phyloP scores from a whole-genome alignment of 2,888 invertebrate genomes.

The Invenusta paracnida region DNA sequence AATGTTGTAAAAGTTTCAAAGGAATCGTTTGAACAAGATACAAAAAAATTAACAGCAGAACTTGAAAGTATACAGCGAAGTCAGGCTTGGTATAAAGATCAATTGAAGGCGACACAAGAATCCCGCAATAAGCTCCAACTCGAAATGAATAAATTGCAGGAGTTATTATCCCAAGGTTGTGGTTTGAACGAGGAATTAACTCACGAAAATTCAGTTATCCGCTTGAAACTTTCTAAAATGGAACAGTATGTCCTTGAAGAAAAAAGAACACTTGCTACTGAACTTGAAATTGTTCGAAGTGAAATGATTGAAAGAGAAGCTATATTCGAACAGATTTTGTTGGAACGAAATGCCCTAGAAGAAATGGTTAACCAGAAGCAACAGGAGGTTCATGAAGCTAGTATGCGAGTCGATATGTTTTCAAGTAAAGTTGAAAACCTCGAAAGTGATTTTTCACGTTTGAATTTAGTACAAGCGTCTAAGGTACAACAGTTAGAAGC shows the following conservation, averaged over 20 bases:
- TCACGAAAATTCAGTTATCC: neutral
- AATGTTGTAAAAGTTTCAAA: neutral
- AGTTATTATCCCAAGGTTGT: neutral
- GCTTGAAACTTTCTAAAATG: neutral
- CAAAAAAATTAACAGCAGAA: neutral
- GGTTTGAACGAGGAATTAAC: neutral
- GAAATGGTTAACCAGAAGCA: neutral
- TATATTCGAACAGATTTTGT: neutral
- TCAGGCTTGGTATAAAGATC: neutral
- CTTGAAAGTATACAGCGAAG: slow-evolving; percentile 7
- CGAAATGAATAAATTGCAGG: neutral
- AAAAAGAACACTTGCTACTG: neutral
- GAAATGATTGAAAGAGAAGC: slow-evolving; percentile 22
- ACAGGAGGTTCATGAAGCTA: neutral
- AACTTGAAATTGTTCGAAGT: neutral
- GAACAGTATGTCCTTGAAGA: neutral
- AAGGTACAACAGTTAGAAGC: neutral
- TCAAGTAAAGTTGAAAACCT: neutral
- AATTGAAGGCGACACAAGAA: neutral
- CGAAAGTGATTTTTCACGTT: neutral
- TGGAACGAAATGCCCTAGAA: neutral
- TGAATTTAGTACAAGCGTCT: neutral
- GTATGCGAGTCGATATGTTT: neutral
- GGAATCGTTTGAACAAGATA: neutral
- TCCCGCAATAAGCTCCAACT: neutral